phyloP scores from a whole-genome alignment of 92 coral and sea anemone genomes.

The Pocillopora meandrina region DNA sequence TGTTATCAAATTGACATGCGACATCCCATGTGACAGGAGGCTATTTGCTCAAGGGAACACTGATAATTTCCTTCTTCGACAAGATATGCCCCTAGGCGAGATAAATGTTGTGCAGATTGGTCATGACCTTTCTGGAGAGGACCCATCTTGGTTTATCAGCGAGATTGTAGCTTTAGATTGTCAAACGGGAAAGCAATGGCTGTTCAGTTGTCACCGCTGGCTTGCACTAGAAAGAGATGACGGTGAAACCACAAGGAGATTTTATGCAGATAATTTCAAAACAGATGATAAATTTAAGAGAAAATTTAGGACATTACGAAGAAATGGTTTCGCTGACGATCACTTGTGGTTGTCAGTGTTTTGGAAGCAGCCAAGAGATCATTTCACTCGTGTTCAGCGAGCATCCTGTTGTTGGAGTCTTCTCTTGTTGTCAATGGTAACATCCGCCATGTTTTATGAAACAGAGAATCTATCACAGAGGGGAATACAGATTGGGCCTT shows the following conservation, averaged over 20 bases:
- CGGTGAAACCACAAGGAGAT: conserved; percentile 41
- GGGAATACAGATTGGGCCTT: conserved; percentile 62
- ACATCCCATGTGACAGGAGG: not conserved
- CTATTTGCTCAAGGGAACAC: conserved; percentile 58
- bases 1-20: conserved; percentile 22
- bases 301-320: conserved; percentile 14
- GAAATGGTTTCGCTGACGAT: conserved; percentile 55
- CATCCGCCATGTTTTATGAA: conserved; percentile 79
- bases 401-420: conserved; percentile 72
- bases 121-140: conserved; percentile 44
- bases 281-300: conserved; percentile 16
- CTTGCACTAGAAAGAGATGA: conserved; percentile 57
- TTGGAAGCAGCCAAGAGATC: conserved; percentile 52
- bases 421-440: conserved; percentile 66
- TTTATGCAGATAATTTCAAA: conserved; percentile 6
- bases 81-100: conserved; percentile 46
- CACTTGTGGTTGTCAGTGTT: conserved; percentile 80
- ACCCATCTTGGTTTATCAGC: conserved; percentile 47
- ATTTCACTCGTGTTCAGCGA: conserved; percentile 76
- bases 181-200: not conserved
- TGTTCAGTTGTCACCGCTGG: conserved; percentile 47
- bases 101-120: conserved; percentile 31
- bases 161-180: conserved; percentile 19
- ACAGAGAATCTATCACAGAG: conserved; percentile 36
- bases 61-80: conserved; percentile 52